Percentiles rank a stretch among this genome's conserved stretches.
Conservation (phyloP, 2,888 invertebrate species). For the Fragum sueziense region DNA sequence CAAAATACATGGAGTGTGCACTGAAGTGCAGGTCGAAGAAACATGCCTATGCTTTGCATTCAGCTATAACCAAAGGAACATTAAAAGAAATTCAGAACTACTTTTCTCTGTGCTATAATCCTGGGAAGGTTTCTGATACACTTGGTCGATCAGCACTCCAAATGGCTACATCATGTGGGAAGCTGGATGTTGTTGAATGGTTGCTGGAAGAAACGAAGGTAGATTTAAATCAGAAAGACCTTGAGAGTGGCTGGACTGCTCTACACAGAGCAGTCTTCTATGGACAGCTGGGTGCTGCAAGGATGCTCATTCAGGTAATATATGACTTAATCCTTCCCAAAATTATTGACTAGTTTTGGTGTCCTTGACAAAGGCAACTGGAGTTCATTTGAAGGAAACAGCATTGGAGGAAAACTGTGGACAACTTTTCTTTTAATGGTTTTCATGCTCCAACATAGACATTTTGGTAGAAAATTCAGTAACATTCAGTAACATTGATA, state of each 20-base stretch:
- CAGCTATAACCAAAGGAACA: conserved; percentile 78
- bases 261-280: conserved; percentile 92
- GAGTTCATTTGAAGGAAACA: no score
- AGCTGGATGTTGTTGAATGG: conserved; percentile 88
- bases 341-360: no score
- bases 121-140: conserved; percentile 69
- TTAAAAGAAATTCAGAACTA: conserved; percentile 77
- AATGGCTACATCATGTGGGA: conserved; percentile 89
- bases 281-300: conserved; percentile 90
- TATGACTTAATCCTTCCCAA: no score
- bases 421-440: no score
- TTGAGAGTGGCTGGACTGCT: conserved; percentile 90
- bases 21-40: conserved; percentile 79
- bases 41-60: conserved; percentile 80
- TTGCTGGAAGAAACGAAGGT: conserved; percentile 86
- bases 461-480: no score
- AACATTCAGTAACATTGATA: no score
- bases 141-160: conserved; percentile 91
- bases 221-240: conserved; percentile 87
- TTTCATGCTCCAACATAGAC: no score
- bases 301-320: conserved; percentile 87
- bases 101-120: conserved; percentile 76
- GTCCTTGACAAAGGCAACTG: no score
- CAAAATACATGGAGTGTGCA: conserved; percentile 72
- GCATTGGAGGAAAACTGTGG: no score